Evolutionary conservation across 2,113 vertebrate genomes (phyloP).

Genomic region (Proteles cristata): DNA sequence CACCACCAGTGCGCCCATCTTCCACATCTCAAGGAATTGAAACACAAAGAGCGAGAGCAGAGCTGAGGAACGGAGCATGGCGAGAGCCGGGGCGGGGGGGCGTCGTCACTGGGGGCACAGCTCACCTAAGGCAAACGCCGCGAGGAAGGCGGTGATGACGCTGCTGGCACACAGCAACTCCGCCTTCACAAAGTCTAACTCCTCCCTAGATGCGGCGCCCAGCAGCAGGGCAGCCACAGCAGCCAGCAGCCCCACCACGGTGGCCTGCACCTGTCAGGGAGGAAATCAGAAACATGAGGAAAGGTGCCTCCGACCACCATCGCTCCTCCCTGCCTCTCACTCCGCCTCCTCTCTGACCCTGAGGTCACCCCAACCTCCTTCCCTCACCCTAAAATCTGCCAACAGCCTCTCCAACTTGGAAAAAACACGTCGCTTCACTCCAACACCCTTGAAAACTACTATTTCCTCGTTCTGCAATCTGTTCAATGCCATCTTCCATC

Average conservation of each 20-base stretch:
- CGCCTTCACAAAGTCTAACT: constrained; percentile 90
- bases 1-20: no score
- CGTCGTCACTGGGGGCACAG: not conserved
- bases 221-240: constrained; percentile 93
- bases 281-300: constrained; percentile 32
- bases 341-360: not conserved
- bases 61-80: rapidly evolving
- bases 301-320: not conserved
- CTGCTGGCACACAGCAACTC: constrained; percentile 95
- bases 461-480: not conserved
- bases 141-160: constrained; percentile 93
- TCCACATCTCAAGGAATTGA: not conserved
- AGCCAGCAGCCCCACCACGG: constrained; percentile 95
- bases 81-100: no score
- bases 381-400: not conserved
- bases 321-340: not conserved
- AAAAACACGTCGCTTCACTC: not conserved
- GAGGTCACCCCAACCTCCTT: no score
- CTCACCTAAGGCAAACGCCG: constrained; percentile 94
- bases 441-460: not conserved
- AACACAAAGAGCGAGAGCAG: not conserved
- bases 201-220: constrained; percentile 90
- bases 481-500: not conserved
- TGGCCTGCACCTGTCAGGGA: constrained; percentile 94
- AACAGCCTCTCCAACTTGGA: not conserved